Evolutionary conservation across 2,113 vertebrate species (phyloP).

Genomic region (Erinaceus europaeus): DNA sequence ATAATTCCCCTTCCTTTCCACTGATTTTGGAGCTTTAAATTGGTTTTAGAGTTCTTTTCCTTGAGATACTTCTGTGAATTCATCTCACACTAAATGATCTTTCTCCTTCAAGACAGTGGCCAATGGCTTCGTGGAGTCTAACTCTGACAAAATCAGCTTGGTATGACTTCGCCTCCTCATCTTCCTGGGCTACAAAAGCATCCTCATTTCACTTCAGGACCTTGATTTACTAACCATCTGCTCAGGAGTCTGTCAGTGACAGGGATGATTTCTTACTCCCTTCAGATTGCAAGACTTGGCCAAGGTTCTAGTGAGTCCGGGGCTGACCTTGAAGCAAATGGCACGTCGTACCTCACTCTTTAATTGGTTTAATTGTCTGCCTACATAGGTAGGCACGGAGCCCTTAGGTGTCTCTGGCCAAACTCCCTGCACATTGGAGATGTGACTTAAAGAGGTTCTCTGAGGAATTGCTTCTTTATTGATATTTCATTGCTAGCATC

Average conservation of each 20-base stretch:
- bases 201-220: slow-evolving; percentile 80
- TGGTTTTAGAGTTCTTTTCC: background rate
- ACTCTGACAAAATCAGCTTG: slow-evolving; percentile 69
- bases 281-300: slow-evolving; percentile 79
- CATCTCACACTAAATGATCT: background rate
- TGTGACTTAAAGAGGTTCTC: slow-evolving; percentile 31
- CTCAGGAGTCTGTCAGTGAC: slow-evolving; percentile 81
- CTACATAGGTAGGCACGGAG: slow-evolving; percentile 50
- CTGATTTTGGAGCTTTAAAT: background rate
- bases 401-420: slow-evolving; percentile 48
- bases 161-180: slow-evolving; percentile 75
- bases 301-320: slow-evolving; percentile 79
- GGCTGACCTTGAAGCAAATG: slow-evolving; percentile 83
- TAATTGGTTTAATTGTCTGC: slow-evolving; percentile 73
- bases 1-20: background rate
- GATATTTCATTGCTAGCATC: slow-evolving; percentile 23
- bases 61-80: background rate
- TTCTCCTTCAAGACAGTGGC: slow-evolving; percentile 41
- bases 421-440: background rate
- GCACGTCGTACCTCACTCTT: slow-evolving; percentile 71
- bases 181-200: slow-evolving; percentile 76
- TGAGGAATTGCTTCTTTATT: slow-evolving; percentile 56
- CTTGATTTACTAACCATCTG: slow-evolving; percentile 86
- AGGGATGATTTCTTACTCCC: slow-evolving; percentile 81
- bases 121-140: slow-evolving; percentile 47